Percentiles rank a stretch among this genome's conserved stretches.
Conservation (phyloP, 2,888 invertebrate genomes). For the Dasysyrphus tricinctus region DNA sequence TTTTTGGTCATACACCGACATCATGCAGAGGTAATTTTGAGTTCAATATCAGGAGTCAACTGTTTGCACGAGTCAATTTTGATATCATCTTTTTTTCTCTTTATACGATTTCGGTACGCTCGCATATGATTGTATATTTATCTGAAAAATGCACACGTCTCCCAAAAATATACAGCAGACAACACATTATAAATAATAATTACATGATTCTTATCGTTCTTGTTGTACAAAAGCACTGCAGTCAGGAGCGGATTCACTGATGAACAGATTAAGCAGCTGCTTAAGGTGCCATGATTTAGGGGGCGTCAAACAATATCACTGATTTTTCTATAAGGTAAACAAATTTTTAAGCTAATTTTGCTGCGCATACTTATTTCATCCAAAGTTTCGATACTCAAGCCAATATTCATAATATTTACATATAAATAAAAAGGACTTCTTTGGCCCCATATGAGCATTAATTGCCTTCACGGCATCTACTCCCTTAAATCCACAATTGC, state of each 20-base stretch:
- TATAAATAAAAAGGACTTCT: background rate
- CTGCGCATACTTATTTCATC: too few species aligned
- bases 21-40: constrained; percentile 73
- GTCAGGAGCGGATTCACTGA: background rate
- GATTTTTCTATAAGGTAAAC: too few species aligned
- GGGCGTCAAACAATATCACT: background rate
- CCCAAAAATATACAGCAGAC: constrained; percentile 34
- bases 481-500: background rate
- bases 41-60: constrained; percentile 69
- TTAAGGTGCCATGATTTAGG: background rate
- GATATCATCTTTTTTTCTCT: constrained; percentile 38
- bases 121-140: constrained; percentile 42
- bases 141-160: constrained; percentile 55
- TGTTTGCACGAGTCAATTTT: constrained; percentile 56
- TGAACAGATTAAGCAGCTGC: background rate
- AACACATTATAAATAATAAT: constrained; percentile 70
- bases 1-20: constrained; percentile 46
- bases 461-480: background rate
- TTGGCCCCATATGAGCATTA: background rate
- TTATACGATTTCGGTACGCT: constrained; percentile 8
- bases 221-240: background rate
- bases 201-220: constrained; percentile 67
- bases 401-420: background rate
- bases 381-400: background rate
- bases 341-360: too few species aligned